These are phyloP conservation scores for Moxostoma hubbsi DNA, from an alignment of 2,797 vertebrate genomes.

Conservation along the genomic window DNA sequence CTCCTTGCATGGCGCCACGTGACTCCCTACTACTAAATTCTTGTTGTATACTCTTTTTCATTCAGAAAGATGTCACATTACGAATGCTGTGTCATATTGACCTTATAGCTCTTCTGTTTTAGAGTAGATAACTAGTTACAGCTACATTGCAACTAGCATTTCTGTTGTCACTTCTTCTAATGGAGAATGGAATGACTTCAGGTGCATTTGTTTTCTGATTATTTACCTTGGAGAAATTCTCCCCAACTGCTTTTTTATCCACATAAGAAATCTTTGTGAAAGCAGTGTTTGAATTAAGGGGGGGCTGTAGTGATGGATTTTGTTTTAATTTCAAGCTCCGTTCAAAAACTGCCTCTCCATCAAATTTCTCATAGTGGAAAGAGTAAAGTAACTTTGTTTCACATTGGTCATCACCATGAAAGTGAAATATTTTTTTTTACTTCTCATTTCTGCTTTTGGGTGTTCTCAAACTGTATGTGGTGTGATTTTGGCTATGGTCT, in stretches of 20 bases:
- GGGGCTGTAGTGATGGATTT: background rate
- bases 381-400: background rate
- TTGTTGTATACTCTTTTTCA: too few relatives aligned
- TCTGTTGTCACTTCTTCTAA: too few relatives aligned
- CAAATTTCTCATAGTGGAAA: conserved; percentile 3
- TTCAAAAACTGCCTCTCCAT: background rate
- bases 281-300: background rate
- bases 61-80: too few relatives aligned
- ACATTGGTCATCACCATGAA: background rate
- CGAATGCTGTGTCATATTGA: too few relatives aligned
- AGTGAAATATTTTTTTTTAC: background rate
- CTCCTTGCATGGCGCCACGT: too few relatives aligned
- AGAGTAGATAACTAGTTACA: too few relatives aligned
- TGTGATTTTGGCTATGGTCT: background rate
- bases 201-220: background rate
- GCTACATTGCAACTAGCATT: too few relatives aligned
- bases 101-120: too few relatives aligned
- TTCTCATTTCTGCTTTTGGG: conserved; percentile 22
- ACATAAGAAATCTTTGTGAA: background rate
- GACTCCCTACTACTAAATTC: too few relatives aligned
- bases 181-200: background rate
- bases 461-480: background rate
- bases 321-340: background rate
- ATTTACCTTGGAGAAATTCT: background rate
- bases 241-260: background rate